These are phyloP conservation scores for Cantharis rustica DNA, from an alignment of 2,888 invertebrate genomes.

Conservation along the genomic window DNA sequence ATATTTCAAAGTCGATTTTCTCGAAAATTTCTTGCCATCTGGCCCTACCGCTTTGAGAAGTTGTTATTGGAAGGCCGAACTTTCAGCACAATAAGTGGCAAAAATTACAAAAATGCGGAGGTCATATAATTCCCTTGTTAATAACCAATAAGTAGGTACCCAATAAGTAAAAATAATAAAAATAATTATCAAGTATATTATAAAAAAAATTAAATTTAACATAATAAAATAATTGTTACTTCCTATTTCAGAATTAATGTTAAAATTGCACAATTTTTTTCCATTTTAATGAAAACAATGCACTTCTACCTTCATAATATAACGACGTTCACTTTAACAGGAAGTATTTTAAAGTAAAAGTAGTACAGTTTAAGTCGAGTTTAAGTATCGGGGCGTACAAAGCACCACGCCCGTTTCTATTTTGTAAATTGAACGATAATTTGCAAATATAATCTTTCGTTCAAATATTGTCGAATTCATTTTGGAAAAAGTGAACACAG, in stretches of 20 bases:
- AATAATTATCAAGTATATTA: no score
- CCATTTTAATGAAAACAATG: not conserved
- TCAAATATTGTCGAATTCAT: no score
- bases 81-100: no score
- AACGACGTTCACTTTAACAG: not conserved
- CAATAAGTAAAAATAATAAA: not conserved
- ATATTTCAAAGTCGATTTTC: no score
- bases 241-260: not conserved
- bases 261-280: not conserved
- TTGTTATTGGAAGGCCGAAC: no score
- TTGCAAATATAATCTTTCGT: not conserved
- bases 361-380: constrained; percentile 35
- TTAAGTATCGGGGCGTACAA: constrained; percentile 9
- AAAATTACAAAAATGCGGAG: no score
- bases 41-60: no score
- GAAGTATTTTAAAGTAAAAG: constrained; percentile 29
- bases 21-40: no score
- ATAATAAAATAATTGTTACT: not conserved
- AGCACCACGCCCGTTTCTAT: constrained; percentile 26
- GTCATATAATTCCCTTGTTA: no score
- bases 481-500: no score
- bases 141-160: no score
- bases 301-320: not conserved
- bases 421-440: not conserved
- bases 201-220: not conserved